phyloP scores from a whole-genome alignment of 2,797 vertebrate genomes.

The Gallinago stenura region DNA sequence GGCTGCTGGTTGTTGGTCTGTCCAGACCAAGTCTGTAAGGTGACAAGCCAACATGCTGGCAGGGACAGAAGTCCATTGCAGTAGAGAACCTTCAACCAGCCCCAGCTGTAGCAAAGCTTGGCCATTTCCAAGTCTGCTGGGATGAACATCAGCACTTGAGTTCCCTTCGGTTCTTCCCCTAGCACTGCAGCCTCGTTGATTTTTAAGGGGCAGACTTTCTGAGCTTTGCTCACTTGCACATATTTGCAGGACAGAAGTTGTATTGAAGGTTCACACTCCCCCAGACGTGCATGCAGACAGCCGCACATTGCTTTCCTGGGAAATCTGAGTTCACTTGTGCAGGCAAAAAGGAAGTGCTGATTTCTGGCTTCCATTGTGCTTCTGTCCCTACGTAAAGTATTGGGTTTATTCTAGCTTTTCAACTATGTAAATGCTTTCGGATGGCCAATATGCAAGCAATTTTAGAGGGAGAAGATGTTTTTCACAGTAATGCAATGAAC shows the following conservation, averaged over 20 bases:
- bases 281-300: not conserved
- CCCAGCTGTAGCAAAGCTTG: rapidly evolving
- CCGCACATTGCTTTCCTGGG: not conserved
- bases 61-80: not conserved
- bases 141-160: not conserved
- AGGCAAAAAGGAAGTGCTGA: not conserved
- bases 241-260: not conserved
- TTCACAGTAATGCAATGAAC: not conserved
- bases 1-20: not conserved
- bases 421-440: not conserved
- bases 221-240: not conserved
- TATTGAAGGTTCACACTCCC: not conserved
- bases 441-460: not conserved
- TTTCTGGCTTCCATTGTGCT: not conserved
- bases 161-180: not conserved
- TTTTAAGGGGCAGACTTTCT: not conserved
- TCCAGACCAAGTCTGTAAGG: not conserved
- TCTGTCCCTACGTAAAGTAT: not conserved
- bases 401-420: not conserved
- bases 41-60: rapidly evolving
- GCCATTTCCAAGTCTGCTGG: not conserved
- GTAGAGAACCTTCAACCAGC: not conserved
- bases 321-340: not conserved
- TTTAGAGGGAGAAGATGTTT: not conserved
- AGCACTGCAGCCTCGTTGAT: not conserved